A percentile compares a stretch with the other conserved stretches of the same genome.
These are phyloP conservation scores for Entomobrya proxima DNA, from an alignment of 2,888 invertebrate genomes.

Conservation along the genomic window DNA sequence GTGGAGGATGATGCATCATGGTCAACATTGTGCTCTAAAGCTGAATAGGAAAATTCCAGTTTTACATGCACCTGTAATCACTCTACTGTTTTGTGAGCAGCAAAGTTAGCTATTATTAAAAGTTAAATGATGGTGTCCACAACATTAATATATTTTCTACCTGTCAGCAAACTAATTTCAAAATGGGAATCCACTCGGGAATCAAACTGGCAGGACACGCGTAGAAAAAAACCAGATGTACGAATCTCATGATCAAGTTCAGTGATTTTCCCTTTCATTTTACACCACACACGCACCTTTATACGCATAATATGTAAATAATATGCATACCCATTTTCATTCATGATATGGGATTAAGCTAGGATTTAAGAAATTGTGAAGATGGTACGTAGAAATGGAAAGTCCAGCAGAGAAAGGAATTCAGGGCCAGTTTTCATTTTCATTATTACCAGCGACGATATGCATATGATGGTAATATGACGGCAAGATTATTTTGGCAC, in stretches of 20 bases:
- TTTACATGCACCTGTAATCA: no score
- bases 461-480: neutral
- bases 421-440: neutral
- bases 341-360: neutral
- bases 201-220: neutral
- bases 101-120: no score
- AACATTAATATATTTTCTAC: conserved; percentile 55
- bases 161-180: conserved; percentile 59
- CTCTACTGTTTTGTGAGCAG: no score
- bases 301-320: no score
- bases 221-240: neutral
- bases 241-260: neutral
- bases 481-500: conserved; percentile 54
- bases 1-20: no score
- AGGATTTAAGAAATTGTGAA: neutral
- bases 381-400: neutral
- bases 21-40: no score
- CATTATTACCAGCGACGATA: neutral
- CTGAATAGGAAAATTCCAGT: no score
- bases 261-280: conserved; percentile 24
- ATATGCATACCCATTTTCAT: neutral
- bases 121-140: neutral
- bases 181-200: neutral
- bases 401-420: conserved; percentile 17
- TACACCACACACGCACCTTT: neutral